Evolutionary conservation across 2,888 invertebrate genomes (phyloP), one percentile per base, ranked within the genome.

Genomic region (Xestia c-nigrum): DNA sequence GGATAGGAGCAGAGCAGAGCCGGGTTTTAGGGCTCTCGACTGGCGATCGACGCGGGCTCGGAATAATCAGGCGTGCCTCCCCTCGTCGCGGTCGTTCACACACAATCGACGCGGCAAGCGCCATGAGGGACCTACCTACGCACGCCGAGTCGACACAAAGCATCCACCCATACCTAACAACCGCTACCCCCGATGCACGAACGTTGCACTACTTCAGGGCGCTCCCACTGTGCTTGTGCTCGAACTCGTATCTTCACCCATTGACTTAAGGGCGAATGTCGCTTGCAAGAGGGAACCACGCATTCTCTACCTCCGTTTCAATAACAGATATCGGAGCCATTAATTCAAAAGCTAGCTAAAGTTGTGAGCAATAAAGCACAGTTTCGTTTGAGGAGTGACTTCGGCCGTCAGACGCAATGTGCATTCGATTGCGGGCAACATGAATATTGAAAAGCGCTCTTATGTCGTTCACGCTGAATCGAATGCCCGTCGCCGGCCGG

Each of bases 61-160:
- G 94, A 92, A 96, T 96, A 96, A 96, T 96, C 96, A 94, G 92
- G 93, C 94, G 90, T 89, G 93, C 93, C 93, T 94, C 96, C 96
- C 96, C 94, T 94, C 93, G 93, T 85, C 92, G 93, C 95, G 96
- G 95, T 96, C 95, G 96, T 96, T 96, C 96, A 96, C 96, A 96
- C 95, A 96, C 94, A 95, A 94, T 94, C 94, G 94, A 94, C 93
- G 93, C 92, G 93, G 90, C 92, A 92, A 94, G 91, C 92, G 91
- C 92, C 92, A 92, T 90, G 90, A 92, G 94, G 92, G 93, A 93
- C 93, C 94, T 94, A 93, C 95, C 96, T 95, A 96, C 96, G 94
- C 95, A 94, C 93, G 90, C 92, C 92, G 90, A 92, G 89, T 92
- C 92, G 87, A 91, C 93, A 95, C 94, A 95, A 94, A 94, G 93